Evolutionary conservation across 2,888 invertebrate genomes (phyloP).

Genomic region (Pterostichus madidus): DNA sequence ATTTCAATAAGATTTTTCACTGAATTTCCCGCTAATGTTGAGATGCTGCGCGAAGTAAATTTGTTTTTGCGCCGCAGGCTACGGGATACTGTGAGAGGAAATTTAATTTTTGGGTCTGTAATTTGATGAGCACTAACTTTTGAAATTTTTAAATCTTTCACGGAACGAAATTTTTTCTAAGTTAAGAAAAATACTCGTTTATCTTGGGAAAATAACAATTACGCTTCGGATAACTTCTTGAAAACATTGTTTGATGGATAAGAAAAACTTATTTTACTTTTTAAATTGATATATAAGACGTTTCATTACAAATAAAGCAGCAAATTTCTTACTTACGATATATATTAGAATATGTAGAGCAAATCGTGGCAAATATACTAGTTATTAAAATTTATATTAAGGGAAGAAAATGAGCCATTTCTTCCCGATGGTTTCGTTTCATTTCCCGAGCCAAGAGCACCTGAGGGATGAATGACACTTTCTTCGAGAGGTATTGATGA

Average conservation of each 20-base stretch:
- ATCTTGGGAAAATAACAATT: conserved; percentile 14
- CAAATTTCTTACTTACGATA: too few relatives aligned
- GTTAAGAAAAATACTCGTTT: conserved; percentile 33
- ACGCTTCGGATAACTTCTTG: neutral
- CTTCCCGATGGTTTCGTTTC: too few relatives aligned
- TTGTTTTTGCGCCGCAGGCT: conserved; percentile 37
- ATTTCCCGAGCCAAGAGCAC: too few relatives aligned
- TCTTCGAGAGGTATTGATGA: too few relatives aligned
- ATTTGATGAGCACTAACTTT: conserved; percentile 39
- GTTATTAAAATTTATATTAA: too few relatives aligned
- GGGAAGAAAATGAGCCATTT: too few relatives aligned
- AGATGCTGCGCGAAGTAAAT: conserved; percentile 16
- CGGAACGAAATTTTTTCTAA: conserved; percentile 16
- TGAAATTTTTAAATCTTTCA: conserved; percentile 36
- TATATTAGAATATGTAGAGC: too few relatives aligned
- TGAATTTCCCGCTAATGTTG: neutral
- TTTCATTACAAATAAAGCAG: too few relatives aligned
- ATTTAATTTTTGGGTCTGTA: conserved; percentile 41
- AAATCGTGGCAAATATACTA: too few relatives aligned
- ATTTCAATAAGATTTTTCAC: conserved; percentile 19
- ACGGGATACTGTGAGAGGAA: conserved; percentile 18
- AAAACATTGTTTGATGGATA: conserved; percentile 33
- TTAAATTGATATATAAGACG: neutral
- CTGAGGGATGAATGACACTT: too few relatives aligned
- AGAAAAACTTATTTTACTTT: neutral